A percentile compares a stretch with the other conserved stretches of the same genome.
phyloP scores from a whole-genome alignment of 2,113 vertebrate species.

The Phainopepla nitens region DNA sequence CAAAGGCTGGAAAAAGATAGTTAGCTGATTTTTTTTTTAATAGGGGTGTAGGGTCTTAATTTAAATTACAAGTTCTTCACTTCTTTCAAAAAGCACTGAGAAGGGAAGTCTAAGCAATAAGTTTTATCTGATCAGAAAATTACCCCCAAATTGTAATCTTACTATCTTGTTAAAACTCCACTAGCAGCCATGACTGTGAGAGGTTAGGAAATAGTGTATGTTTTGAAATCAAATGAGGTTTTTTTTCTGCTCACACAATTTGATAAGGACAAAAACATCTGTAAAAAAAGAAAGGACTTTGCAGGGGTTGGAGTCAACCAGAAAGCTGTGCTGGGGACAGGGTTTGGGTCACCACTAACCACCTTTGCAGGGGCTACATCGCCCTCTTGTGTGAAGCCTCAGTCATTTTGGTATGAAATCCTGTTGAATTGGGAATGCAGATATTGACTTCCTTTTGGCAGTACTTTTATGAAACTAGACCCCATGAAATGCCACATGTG shows the following conservation, averaged over 20 bases:
- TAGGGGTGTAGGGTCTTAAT: neutral
- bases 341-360: neutral
- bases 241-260: neutral
- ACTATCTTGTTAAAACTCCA: neutral
- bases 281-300: neutral
- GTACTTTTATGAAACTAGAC: neutral
- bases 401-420: neutral
- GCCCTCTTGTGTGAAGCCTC: slow-evolving; percentile 67
- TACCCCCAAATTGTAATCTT: neutral
- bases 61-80: neutral
- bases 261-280: neutral
- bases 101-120: neutral
- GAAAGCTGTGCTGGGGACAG: neutral
- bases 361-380: slow-evolving; percentile 29
- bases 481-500: fast-evolving
- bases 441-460: neutral
- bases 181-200: neutral
- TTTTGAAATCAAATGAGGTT: fast-evolving
- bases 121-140: neutral
- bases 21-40: neutral
- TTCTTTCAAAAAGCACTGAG: neutral
- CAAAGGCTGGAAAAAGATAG: neutral
- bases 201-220: no score
- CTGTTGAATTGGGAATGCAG: neutral
- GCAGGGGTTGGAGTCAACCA: fast-evolving